Conservation (phyloP, 2,888 invertebrate genomes). For the Nycteola revayana region DNA sequence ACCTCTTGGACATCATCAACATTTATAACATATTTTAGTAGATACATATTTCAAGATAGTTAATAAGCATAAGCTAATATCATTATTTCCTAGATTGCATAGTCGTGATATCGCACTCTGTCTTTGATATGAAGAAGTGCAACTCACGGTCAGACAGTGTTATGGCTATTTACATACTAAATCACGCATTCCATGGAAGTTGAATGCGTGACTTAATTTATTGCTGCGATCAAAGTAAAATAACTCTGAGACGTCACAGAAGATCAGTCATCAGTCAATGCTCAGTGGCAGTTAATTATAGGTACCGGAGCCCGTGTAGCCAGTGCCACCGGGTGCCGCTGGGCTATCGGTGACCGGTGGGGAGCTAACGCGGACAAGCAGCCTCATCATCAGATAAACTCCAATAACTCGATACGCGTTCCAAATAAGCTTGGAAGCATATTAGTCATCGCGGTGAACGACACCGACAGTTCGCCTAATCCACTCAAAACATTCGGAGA, state of each 20-base stretch:
- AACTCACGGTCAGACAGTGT: constrained; percentile 54
- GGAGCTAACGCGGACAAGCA: constrained; percentile 22
- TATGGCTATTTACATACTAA: constrained; percentile 61
- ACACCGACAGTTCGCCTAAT: constrained; percentile 72
- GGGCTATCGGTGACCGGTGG: constrained; percentile 8
- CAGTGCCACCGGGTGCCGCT: not conserved
- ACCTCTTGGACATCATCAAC: constrained; percentile 31
- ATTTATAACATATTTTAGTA: constrained; percentile 13
- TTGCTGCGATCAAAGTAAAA: constrained; percentile 64
- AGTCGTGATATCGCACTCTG: constrained; percentile 28
- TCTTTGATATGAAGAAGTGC: constrained; percentile 44
- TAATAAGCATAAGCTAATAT: constrained; percentile 1
- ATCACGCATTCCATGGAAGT: constrained; percentile 62
- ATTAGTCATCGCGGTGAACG: constrained; percentile 69
- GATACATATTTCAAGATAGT: no score
- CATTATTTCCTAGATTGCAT: constrained; percentile 10
- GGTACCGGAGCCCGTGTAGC: not conserved
- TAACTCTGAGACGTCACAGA: constrained; percentile 66
- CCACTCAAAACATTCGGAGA: constrained; percentile 79
- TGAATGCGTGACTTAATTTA: constrained; percentile 71
- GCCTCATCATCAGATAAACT: constrained; percentile 73
- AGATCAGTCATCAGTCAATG: constrained; percentile 63
- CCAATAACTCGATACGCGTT: constrained; percentile 73
- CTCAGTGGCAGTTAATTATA: constrained; percentile 13
- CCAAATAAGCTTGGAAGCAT: constrained; percentile 67